Evolutionary conservation across 2,113 vertebrate genomes (phyloP), one percentile per base, ranked within the genome.

Genomic region (Hystrix cristata): DNA sequence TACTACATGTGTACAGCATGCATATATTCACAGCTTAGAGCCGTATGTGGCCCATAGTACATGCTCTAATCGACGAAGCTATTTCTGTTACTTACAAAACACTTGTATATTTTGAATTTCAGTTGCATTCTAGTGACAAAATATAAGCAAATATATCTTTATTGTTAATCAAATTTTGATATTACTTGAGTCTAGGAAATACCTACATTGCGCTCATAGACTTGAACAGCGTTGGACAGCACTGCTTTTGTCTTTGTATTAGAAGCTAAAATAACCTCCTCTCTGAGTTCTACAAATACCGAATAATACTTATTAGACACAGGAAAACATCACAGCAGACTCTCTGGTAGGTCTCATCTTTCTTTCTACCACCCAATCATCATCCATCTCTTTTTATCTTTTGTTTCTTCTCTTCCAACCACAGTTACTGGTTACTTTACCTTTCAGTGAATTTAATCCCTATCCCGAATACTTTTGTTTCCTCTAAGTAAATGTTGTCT

Each of bases 41-140:
- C 7, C 82, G 55, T 34, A 10, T 48, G 7, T 53, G 51, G 51
- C n/a, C 48, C 57, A 48, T 60, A 69, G 34, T 57, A 53, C 51
- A 10, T 80, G 16, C 53, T 90, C n/a, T 3, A 90, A 5, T 57
- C 88, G 94, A 85, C 31, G 84, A 27, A 87, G 48, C 4, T 57
- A 55, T 53, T 59, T 55, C 62, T 60, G 51, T 60, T 90, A 78
- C 34, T 82, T 88, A 90, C 55, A 71, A 88, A 90, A 93, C 25
- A 92, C 0, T 80, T 62, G 46, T 2, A 38, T 81, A 76, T 81
- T 95, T 59, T 96, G 92, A 82, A 60, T 94, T 89, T 79, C 8
- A 96, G 59, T 46, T 96, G 57, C 38, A 91, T 79, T 92, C 85
- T 81, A 80, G 82, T 59, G 67, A 96, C 27, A 95, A 91, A 95